Evolutionary conservation across 2,888 invertebrate genomes (phyloP).

Genomic region (Limulus polyphemus): DNA sequence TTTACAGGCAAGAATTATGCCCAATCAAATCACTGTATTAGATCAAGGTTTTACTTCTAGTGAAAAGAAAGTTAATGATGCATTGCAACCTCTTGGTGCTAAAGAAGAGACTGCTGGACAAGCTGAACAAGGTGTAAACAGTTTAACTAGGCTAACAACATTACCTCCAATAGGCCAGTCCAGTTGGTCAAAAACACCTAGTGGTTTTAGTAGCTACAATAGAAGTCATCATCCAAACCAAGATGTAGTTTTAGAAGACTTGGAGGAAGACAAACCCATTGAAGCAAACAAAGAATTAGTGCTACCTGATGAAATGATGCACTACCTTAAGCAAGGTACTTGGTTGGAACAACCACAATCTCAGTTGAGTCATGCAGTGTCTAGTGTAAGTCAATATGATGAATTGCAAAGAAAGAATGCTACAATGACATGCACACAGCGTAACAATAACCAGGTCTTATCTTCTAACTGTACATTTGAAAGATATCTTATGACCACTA

Average conservation of each 20-base stretch:
- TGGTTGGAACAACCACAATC: too few relatives aligned
- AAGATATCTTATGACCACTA: too few relatives aligned
- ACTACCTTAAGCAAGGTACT: conserved; percentile 84
- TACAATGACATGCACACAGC: too few relatives aligned
- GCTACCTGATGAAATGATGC: conserved; percentile 91
- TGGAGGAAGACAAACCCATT: conserved; percentile 81
- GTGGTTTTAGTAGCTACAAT: too few relatives aligned
- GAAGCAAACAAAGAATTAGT: conserved; percentile 69
- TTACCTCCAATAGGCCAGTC: not conserved
- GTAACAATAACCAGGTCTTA: too few relatives aligned
- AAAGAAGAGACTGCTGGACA: not conserved
- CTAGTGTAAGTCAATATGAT: too few relatives aligned
- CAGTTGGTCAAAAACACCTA: not conserved
- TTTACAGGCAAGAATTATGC: not conserved
- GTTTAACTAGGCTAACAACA: not conserved
- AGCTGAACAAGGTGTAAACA: not conserved
- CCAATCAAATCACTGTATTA: not conserved
- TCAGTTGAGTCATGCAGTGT: too few relatives aligned
- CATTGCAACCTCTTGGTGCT: conserved; percentile 1
- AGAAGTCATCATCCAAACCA: conserved; percentile 80
- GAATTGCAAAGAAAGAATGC: too few relatives aligned
- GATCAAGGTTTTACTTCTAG: not conserved
- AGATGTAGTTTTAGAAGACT: conserved; percentile 72
- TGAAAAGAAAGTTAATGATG: not conserved
- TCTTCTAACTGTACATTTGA: too few relatives aligned